Evolutionary conservation across 2,113 vertebrate genomes (phyloP), one percentile per base, ranked within the genome.

Genomic region (Muntiacus reevesi): DNA sequence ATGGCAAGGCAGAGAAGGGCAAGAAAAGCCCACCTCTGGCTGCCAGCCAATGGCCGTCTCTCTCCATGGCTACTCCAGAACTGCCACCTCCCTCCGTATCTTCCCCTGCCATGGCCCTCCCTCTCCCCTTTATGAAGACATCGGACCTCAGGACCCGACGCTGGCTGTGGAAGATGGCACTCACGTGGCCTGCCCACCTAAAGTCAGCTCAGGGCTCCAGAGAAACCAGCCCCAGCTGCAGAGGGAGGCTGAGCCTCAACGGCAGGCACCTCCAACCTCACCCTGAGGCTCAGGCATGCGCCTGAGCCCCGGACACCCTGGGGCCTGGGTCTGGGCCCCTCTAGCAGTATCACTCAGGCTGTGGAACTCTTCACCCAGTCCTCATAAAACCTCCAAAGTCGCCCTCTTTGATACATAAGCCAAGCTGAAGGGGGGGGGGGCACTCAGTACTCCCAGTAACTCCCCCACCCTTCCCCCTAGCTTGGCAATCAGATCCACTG

Each of bases 401-500:
- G 62, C 23, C 40, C 17, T 89, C 33, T 87, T 93, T 30, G 57
- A 25, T 45, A 25, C 5, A 0, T 1, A 11, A 82, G 54, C 71
- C 90, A 79, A 27, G 89, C 64, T 47, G 62, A 52, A 81, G 36
- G 1, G 40, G 12, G 50, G 36, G 28, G 43, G 28, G 21, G n/a
- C 43, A 33, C 59, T 17, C 87, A 87, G 57, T 81, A 5, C 50
- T 60, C 64, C 89, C 57, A 59, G 57, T 36, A 52, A 60, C 89
- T 47, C 28, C 25, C 23, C 57, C 59, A 71, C 19, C n/a, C 16
- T 27, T 7, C 47, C 60, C 57, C 59, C 81, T 43, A 45, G 59
- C 91, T 82, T 76, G 67, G 93, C 93, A 97, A 84, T 97, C 91
- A 96, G 93, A 97, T 52, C 93, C 78, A 60, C 36, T 55, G 84